These are phyloP conservation scores for Drosophila histrio DNA, from an alignment of 2,888 invertebrate genomes.

Conservation along the genomic window DNA sequence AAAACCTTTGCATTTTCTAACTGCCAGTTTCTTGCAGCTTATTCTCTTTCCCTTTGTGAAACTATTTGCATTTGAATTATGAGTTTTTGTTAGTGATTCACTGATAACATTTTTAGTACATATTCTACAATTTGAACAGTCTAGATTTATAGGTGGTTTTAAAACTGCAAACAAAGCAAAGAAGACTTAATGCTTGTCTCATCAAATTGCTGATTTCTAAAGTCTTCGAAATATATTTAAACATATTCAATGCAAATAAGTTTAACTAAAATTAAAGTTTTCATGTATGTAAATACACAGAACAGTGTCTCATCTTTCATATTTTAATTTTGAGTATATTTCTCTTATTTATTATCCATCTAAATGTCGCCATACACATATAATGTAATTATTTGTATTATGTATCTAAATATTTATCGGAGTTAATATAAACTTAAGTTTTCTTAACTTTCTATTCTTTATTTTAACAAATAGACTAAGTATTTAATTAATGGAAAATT, in stretches of 20 bases:
- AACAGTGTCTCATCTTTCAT: background rate
- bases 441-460: too few species aligned
- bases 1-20: conserved; percentile 37
- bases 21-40: background rate
- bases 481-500: too few species aligned
- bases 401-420: too few species aligned
- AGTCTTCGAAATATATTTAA: background rate
- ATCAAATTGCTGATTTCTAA: background rate
- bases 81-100: conserved; percentile 30
- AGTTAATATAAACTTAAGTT: too few species aligned
- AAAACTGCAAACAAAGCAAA: background rate
- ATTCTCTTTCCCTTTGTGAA: background rate
- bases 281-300: background rate
- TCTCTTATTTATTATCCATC: background rate
- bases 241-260: background rate
- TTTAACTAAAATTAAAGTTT: background rate
- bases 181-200: conserved; percentile 4
- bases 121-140: background rate
- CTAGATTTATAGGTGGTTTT: conserved; percentile 3
- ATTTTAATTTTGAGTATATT: background rate
- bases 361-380: too few species aligned
- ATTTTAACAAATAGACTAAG: too few species aligned
- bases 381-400: too few species aligned
- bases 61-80: conserved; percentile 31
- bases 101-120: conserved; percentile 1